Evolutionary conservation across 2,113 vertebrate genomes (phyloP).

Genomic region (Acanthochromis polyacanthus): DNA sequence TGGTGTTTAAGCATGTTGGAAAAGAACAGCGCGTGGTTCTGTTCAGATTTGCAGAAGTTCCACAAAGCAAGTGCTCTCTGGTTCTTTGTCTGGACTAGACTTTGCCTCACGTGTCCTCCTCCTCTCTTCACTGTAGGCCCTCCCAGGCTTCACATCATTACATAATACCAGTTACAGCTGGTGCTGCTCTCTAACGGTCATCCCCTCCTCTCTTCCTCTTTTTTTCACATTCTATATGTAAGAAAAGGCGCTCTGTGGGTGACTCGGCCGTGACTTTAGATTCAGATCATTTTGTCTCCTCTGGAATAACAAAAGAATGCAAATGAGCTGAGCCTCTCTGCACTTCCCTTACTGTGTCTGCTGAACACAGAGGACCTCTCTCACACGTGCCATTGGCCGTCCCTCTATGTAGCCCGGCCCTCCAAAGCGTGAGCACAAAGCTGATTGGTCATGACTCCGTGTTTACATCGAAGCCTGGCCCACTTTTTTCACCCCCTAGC

Average conservation of each 20-base stretch:
- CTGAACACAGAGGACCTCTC: slow-evolving; percentile 2
- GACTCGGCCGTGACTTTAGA: slow-evolving; percentile 48
- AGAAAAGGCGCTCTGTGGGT: not conserved
- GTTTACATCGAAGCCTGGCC: slow-evolving; percentile 77
- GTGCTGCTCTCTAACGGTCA: not conserved
- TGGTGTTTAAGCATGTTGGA: not conserved
- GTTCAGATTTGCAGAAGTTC: slow-evolving; percentile 22
- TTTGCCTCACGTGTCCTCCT: slow-evolving; percentile 70
- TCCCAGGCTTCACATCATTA: slow-evolving; percentile 50
- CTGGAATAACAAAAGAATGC: slow-evolving; percentile 69
- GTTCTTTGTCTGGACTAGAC: slow-evolving; percentile 63
- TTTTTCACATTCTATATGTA: slow-evolving; percentile 4
- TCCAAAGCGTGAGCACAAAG: not conserved
- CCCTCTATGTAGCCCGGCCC: slow-evolving; percentile 42
- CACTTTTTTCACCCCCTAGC: slow-evolving; percentile 15
- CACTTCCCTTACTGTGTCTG: slow-evolving; percentile 47
- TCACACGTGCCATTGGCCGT: slow-evolving; percentile 45
- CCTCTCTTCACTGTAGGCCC: slow-evolving; percentile 23
- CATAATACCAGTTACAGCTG: slow-evolving; percentile 60
- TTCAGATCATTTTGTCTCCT: slow-evolving; percentile 75
- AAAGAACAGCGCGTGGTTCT: not conserved
- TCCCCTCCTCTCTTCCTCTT: not conserved
- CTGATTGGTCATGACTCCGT: slow-evolving; percentile 70
- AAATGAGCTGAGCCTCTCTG: slow-evolving; percentile 57
- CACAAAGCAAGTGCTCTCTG: slow-evolving; percentile 30